A percentile compares a stretch with the other conserved stretches of the same genome.
Conservation (phyloP, 2,797 vertebrate genomes). For the Centropyge bicolor region DNA sequence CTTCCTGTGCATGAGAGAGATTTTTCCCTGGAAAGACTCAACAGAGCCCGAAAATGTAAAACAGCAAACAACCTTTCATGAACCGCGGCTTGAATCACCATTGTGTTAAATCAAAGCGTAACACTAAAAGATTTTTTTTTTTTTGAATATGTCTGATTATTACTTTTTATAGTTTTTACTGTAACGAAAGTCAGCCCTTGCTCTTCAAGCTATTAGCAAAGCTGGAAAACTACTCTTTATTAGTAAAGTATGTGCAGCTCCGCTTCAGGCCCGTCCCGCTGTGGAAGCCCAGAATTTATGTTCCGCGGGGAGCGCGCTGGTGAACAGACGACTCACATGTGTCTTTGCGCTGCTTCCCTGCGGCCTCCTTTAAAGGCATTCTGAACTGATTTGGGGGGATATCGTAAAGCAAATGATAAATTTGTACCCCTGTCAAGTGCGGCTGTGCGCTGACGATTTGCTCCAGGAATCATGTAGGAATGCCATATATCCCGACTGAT, state of each 20-base stretch:
- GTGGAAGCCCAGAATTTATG: constrained; percentile 80
- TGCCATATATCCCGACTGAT: constrained; percentile 83
- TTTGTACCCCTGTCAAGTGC: constrained; percentile 84
- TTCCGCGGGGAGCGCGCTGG: constrained; percentile 60
- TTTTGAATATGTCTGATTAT: constrained; percentile 19
- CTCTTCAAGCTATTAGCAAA: constrained; percentile 64
- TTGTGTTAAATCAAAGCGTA: background rate
- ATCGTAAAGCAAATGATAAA: constrained; percentile 87
- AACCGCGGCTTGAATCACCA: constrained; percentile 4
- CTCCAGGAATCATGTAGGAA: constrained; percentile 82
- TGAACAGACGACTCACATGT: constrained; percentile 82
- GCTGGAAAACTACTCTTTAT: constrained; percentile 80
- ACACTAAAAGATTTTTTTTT: background rate
- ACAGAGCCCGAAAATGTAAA: background rate
- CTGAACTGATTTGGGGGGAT: constrained; percentile 84
- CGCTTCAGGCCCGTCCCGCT: constrained; percentile 62
- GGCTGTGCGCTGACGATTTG: constrained; percentile 75
- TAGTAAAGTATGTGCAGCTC: constrained; percentile 78
- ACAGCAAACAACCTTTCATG: background rate
- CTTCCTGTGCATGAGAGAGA: constrained; percentile 12
- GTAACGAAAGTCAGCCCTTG: constrained; percentile 38
- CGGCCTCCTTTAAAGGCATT: constrained; percentile 79
- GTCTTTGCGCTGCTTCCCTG: constrained; percentile 67
- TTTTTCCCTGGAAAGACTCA: constrained; percentile 23
- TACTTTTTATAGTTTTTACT: constrained; percentile 25